Conservation (phyloP, 2,888 invertebrate genomes). For the Lasioglossum figueresi region DNA sequence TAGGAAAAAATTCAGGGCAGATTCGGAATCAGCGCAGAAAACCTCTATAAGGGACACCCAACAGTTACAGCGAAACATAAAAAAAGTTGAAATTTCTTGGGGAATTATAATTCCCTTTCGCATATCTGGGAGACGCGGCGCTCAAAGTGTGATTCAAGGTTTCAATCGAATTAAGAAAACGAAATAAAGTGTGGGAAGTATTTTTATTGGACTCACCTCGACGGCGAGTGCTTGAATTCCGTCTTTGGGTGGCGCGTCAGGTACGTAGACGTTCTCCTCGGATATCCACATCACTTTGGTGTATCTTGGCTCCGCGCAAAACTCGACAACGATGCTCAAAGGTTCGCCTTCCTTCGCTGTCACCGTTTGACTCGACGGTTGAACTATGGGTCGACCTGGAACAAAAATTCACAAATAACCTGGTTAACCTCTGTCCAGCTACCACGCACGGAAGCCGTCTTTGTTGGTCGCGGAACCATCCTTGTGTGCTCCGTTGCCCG, state of each 20-base stretch:
- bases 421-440: constrained; percentile 47
- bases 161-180: neutral
- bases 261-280: constrained; percentile 85
- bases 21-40: no score
- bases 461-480: constrained; percentile 46
- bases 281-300: constrained; percentile 88
- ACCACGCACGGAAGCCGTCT: constrained; percentile 16
- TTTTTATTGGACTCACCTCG: constrained; percentile 69
- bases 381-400: constrained; percentile 89
- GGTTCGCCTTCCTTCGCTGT: constrained; percentile 89
- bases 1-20: no score
- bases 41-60: no score
- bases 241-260: constrained; percentile 85
- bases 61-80: no score
- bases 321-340: constrained; percentile 89
- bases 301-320: constrained; percentile 91
- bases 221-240: constrained; percentile 79
- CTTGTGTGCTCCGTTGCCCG: constrained; percentile 32
- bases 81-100: no score
- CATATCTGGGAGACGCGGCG: no score
- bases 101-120: no score
- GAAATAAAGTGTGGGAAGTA: neutral
- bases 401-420: constrained; percentile 70
- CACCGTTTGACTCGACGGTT: constrained; percentile 88
- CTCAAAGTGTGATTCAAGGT: no score